Percentiles rank a stretch among this genome's conserved stretches.
phyloP scores from a whole-genome alignment of 2,888 invertebrate genomes.

The Drosophila colorata region DNA sequence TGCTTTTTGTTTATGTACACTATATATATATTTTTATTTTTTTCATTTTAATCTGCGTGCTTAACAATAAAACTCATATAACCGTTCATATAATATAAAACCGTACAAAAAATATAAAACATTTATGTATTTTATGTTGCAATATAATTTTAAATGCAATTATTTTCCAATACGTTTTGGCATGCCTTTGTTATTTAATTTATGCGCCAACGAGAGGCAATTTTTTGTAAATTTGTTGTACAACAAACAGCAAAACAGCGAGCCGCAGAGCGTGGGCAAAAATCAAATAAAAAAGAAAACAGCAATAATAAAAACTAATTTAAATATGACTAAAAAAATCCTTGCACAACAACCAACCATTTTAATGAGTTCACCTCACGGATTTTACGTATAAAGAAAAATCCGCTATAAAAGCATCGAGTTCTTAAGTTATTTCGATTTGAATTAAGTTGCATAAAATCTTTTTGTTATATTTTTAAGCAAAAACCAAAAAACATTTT shows the following conservation, averaged over 20 bases:
- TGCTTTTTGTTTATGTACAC: constrained; percentile 42
- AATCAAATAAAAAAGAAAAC: constrained; percentile 21
- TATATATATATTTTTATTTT: constrained; percentile 13
- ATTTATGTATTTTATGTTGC: constrained; percentile 59
- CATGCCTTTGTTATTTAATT: constrained; percentile 70
- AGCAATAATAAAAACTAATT: constrained; percentile 32
- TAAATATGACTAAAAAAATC: constrained; percentile 67
- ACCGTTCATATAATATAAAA: constrained; percentile 20
- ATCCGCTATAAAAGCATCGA: constrained; percentile 55
- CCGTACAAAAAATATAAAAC: constrained; percentile 9
- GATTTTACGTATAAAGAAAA: constrained; percentile 28
- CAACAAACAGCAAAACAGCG: constrained; percentile 57
- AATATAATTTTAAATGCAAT: constrained; percentile 66
- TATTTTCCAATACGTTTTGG: constrained; percentile 61
- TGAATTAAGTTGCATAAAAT: constrained; percentile 69
- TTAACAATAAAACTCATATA: constrained; percentile 40
- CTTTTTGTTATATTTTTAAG: constrained; percentile 58
- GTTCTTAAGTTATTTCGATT: constrained; percentile 53
- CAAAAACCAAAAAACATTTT: constrained; percentile 29
- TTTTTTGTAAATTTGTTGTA: constrained; percentile 52
- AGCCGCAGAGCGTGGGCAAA: constrained; percentile 65
- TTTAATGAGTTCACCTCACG: constrained; percentile 43
- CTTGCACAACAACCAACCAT: constrained; percentile 72
- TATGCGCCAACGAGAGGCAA: constrained; percentile 46
- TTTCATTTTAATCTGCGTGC: constrained; percentile 38